Percentiles rank a stretch among this genome's conserved stretches.
Conservation (phyloP, 2,797 vertebrate species). For the Danio tinwini region DNA sequence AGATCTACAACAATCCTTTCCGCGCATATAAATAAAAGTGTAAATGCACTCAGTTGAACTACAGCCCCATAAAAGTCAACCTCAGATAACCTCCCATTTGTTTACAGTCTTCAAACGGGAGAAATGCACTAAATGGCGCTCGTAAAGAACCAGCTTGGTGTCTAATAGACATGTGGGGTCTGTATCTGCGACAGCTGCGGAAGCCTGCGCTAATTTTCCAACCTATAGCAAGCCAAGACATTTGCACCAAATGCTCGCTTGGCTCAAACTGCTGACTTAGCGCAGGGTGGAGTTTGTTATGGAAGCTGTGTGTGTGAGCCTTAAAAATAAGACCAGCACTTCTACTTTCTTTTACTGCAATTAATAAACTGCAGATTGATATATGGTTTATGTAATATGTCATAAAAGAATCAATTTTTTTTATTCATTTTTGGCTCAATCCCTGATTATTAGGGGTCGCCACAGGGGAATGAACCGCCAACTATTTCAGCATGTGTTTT, state of each 20-base stretch:
- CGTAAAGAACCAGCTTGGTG: neutral
- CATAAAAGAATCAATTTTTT: too few relatives aligned
- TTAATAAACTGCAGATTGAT: neutral
- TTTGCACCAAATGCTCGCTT: conserved; percentile 54
- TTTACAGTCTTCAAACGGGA: neutral
- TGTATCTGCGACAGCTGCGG: conserved; percentile 54
- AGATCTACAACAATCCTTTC: neutral
- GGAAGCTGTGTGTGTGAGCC: neutral
- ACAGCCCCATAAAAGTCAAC: neutral
- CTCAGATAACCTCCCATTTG: conserved; percentile 1
- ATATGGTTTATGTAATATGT: neutral
- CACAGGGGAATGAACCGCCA: too few relatives aligned
- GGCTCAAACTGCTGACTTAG: conserved; percentile 49
- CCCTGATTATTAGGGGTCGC: too few relatives aligned
- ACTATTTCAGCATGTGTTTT: too few relatives aligned
- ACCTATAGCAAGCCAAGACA: conserved; percentile 45
- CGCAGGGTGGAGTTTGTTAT: conserved; percentile 20
- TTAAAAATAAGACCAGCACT: conserved; percentile 20
- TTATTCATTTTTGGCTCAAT: too few relatives aligned
- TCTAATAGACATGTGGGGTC: conserved; percentile 16
- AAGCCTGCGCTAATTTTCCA: conserved; percentile 29
- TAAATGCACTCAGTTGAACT: neutral
- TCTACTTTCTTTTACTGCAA: neutral
- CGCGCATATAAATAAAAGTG: neutral
- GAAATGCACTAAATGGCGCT: neutral